These are phyloP conservation scores for Phoebastria nigripes DNA, from an alignment of 2,797 vertebrate genomes.

Conservation along the genomic window DNA sequence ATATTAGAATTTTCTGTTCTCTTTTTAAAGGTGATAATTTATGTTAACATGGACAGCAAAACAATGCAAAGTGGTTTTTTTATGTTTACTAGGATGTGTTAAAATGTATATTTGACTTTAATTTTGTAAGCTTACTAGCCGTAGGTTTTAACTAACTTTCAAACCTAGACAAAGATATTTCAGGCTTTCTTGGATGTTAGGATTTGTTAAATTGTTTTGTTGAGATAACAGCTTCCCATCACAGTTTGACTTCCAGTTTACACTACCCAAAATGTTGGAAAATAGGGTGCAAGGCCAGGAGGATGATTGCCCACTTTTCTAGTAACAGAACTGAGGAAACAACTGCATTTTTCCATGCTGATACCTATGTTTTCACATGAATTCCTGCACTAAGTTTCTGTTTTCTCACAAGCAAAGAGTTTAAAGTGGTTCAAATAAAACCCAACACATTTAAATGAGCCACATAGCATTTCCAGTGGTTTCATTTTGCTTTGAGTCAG, in stretches of 20 bases:
- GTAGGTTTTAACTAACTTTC: conserved; percentile 24
- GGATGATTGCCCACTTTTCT: not conserved
- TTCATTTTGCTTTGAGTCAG: not conserved
- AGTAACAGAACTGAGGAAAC: not conserved
- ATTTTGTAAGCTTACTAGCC: not conserved
- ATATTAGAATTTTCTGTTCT: conserved; percentile 1
- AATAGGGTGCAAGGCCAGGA: not conserved
- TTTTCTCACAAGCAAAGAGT: not conserved
- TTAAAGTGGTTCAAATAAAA: not conserved
- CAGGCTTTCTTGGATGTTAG: not conserved
- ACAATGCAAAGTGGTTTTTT: not conserved
- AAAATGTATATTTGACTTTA: conserved; percentile 5
- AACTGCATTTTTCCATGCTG: not conserved
- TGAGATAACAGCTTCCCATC: not conserved
- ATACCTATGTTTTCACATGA: not conserved
- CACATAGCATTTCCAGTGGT: not conserved
- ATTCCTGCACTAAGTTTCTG: not conserved
- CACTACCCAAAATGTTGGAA: not conserved
- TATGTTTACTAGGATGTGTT: not conserved
- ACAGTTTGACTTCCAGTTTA: conserved; percentile 11
- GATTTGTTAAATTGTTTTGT: conserved; percentile 27
- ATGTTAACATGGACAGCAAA: not conserved
- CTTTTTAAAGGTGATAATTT: conserved; percentile 4
- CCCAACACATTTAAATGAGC: not conserved
- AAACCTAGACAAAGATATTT: conserved; percentile 16